Evolutionary conservation across 2,797 vertebrate species (phyloP).

Genomic region (Clarias pachynema): DNA sequence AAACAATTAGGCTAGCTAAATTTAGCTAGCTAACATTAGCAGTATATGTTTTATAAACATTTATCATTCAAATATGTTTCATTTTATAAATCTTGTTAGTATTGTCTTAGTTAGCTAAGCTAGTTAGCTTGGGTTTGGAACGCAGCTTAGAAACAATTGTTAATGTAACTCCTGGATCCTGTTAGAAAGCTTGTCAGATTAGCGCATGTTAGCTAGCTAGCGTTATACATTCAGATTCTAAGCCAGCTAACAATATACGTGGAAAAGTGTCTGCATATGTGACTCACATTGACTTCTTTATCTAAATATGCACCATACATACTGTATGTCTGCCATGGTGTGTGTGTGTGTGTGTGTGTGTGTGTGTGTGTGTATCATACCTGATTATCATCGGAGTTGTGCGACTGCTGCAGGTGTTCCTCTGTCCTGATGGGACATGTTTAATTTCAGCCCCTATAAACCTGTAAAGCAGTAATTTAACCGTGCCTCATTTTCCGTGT

Average conservation of each 20-base stretch:
- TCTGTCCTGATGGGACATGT: constrained; percentile 57
- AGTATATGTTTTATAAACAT: neutral
- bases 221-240: no score
- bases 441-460: constrained; percentile 66
- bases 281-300: neutral
- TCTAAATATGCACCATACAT: neutral
- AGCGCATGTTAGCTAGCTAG: neutral
- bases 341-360: constrained; percentile 12
- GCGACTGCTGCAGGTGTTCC: constrained; percentile 55
- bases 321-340: neutral
- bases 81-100: neutral
- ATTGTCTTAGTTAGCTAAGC: neutral
- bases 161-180: neutral
- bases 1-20: no score
- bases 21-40: neutral
- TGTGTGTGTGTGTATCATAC: constrained; percentile 29
- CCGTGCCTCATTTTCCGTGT: constrained; percentile 9
- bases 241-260: neutral
- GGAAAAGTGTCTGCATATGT: neutral
- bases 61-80: no score
- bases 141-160: neutral
- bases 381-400: neutral
- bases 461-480: constrained; percentile 64
- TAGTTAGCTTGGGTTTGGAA: neutral
- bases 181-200: neutral